Conservation (phyloP, 2,113 vertebrate species). For the Myotis davidii region DNA sequence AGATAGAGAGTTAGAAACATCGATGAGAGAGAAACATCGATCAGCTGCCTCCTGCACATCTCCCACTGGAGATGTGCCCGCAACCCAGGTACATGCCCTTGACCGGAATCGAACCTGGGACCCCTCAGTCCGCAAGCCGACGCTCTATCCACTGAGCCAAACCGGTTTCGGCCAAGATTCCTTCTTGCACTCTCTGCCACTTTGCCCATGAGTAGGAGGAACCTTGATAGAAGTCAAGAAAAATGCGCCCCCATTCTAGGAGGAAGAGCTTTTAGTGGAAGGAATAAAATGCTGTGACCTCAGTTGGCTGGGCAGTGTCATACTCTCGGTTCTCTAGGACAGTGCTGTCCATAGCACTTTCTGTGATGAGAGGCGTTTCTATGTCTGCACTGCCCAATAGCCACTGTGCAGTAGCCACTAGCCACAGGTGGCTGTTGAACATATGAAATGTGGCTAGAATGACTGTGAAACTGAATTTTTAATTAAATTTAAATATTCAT, state of each 20-base stretch:
- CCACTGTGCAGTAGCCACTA: neutral
- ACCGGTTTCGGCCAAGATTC: too few relatives aligned
- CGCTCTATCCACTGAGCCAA: too few relatives aligned
- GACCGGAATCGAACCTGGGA: too few relatives aligned
- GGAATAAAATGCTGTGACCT: neutral
- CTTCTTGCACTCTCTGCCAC: neutral
- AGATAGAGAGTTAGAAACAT: too few relatives aligned
- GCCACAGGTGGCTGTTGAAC: neutral
- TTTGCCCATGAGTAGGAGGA: neutral
- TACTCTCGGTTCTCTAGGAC: neutral
- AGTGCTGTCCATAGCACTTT: neutral
- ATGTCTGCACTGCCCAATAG: neutral
- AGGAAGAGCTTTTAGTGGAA: neutral
- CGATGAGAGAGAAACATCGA: too few relatives aligned
- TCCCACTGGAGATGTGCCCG: too few relatives aligned
- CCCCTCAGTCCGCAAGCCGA: too few relatives aligned
- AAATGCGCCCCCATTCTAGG: neutral
- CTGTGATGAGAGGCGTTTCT: neutral
- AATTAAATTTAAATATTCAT: neutral
- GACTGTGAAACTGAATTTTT: neutral
- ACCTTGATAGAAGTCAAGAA: neutral
- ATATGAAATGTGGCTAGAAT: neutral
- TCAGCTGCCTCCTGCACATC: too few relatives aligned
- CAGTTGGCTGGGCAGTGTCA: neutral
- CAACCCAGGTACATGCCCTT: too few relatives aligned